Base-by-base conservation (phyloP, 2,113 vertebrate genomes). In the Tympanuchus pallidicinctus region DNA sequence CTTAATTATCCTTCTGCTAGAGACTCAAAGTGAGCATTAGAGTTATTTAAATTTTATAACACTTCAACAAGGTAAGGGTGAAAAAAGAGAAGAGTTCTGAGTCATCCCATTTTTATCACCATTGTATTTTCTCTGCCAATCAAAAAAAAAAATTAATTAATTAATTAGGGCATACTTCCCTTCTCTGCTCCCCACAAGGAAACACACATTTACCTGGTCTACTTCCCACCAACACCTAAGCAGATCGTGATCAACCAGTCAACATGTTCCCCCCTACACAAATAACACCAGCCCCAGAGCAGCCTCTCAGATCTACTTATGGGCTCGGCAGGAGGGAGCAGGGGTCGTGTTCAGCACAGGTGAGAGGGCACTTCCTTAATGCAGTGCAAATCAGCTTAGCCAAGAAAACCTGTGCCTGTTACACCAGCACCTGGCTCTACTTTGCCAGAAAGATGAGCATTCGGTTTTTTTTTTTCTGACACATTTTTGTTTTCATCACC, bases 321-420 rank as follows among this genome's bases (percentile, higher is more conserved):
- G 40, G 12, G 17, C 61, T 27, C 16, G 59, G 56, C 70, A 80
- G 64, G 64, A 63, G 36, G 56, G 30, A 95, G 81, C 70, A 80
- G 69, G 74, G 63, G 28, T 69, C 84, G 42, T 81, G 69, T 66
- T 36, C 36, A 73, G 73, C 75, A 85, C 72, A 76, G 66, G 12
- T 48, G 57, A 72, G n/a, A 5, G 74, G 8, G 13, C 54, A 80
- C n/a, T 10, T 1, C 1, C 24, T 43, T 34, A 8, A 15, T 77
- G 25, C 42, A 3, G 13, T 45, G 32, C 59, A 71, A 91, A 81
- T 75, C 48, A 52, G 13, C 72, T 40, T 69, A 81, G 8, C 76
- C 17, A 50, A 57, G 47, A 88, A 93, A 83, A 86, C 19, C 38
- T 83, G 60, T 60, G 72, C 22, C 22, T 25, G 67, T 91, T 40